Evolutionary conservation across 2,113 vertebrate species (phyloP).

Genomic region (Entelurus aequoreus): DNA sequence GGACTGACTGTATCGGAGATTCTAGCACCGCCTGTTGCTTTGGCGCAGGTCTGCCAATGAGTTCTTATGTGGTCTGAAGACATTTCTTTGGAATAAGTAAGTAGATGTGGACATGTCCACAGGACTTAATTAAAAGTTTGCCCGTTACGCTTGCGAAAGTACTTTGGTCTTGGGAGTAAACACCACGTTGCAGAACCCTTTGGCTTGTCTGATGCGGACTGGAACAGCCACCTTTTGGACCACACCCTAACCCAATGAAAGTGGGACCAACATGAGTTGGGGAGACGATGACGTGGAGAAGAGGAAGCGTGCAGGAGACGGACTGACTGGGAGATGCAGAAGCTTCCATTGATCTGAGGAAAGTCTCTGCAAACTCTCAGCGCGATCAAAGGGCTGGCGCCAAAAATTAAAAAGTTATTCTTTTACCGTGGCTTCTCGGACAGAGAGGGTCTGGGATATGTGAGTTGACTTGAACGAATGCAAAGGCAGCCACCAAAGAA

Average conservation of each 20-base stretch:
- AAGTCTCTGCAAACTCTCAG: constrained; percentile 9
- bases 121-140: constrained; percentile 15
- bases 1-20: neutral
- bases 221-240: neutral
- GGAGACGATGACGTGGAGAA: constrained; percentile 21
- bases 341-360: constrained; percentile 43
- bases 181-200: constrained; percentile 14
- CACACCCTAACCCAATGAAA: constrained; percentile 39
- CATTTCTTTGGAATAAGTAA: neutral
- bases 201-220: neutral
- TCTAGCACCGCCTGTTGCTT: neutral
- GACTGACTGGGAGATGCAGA: constrained; percentile 16
- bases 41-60: neutral
- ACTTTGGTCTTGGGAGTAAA: constrained; percentile 34
- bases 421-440: constrained; percentile 48
- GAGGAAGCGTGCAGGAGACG: constrained; percentile 21
- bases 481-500: constrained; percentile 54
- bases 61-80: neutral
- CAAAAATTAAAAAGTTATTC: constrained; percentile 54
- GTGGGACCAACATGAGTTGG: constrained; percentile 6
- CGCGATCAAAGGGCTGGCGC: constrained; percentile 56
- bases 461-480: constrained; percentile 61
- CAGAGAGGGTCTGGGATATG: constrained; percentile 38
- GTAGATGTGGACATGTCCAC: neutral
- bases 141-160: constrained; percentile 32